phyloP scores from a whole-genome alignment of 2,888 invertebrate genomes.

The Erebia aethiops region DNA sequence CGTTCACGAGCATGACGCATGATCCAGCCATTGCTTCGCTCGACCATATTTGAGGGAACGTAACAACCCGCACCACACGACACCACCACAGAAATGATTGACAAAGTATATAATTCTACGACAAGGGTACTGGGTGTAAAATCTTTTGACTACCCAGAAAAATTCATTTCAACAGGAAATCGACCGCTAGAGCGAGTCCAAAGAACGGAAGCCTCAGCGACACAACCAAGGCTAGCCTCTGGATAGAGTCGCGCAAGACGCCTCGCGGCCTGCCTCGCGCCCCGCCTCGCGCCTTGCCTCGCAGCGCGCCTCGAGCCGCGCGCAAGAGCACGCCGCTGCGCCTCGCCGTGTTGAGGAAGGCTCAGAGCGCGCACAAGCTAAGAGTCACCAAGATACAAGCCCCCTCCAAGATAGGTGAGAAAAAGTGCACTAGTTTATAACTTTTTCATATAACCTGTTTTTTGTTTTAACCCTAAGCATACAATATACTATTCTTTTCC shows the following conservation, averaged over 20 bases:
- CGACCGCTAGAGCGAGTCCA: constrained; percentile 11
- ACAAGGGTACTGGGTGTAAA: no score
- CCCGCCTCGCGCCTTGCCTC: constrained; percentile 34
- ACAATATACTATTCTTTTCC: no score
- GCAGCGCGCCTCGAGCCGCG: neutral
- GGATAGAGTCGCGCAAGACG: constrained; percentile 67
- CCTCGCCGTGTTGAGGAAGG: constrained; percentile 45
- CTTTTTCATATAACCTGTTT: no score
- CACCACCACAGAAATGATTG: no score
- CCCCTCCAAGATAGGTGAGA: constrained; percentile 57
- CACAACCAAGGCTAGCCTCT: constrained; percentile 61
- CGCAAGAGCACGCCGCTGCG: constrained; percentile 54
- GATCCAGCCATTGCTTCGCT: no score
- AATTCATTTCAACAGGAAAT: neutral
- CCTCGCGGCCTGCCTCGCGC: constrained; percentile 33
- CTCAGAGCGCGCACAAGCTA: constrained; percentile 41
- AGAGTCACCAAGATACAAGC: constrained; percentile 60
- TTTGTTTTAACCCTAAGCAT: no score
- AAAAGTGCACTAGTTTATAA: no score
- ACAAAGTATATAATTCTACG: no score
- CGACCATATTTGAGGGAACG: no score
- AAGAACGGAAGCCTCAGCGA: constrained; percentile 15
- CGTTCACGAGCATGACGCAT: no score
- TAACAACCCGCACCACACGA: no score
- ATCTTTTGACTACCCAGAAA: no score